Conservation (phyloP, 2,888 invertebrate species). For the Trachelus stipa region DNA sequence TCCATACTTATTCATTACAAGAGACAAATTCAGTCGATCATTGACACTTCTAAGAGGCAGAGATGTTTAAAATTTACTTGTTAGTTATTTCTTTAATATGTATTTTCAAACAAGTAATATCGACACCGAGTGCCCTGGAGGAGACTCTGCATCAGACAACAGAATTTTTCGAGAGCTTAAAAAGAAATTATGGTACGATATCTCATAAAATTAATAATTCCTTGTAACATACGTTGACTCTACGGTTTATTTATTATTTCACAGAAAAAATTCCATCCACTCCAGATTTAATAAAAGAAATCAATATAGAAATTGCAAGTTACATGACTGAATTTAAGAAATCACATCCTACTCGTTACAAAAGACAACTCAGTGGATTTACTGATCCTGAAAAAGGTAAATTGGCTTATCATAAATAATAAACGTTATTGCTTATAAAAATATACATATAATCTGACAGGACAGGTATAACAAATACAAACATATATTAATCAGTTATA, state of each 20-base stretch:
- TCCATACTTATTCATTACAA: not conserved
- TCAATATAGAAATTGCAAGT: slow-evolving; percentile 31
- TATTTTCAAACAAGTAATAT: not conserved
- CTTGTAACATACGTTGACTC: not conserved
- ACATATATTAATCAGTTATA: slow-evolving; percentile 15
- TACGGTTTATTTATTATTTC: slow-evolving; percentile 7
- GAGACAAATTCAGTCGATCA: not conserved
- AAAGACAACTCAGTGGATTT: slow-evolving; percentile 27
- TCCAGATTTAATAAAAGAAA: slow-evolving; percentile 19
- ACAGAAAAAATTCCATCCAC: slow-evolving; percentile 22
- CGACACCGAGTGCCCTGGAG: slow-evolving; percentile 20
- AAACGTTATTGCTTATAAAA: slow-evolving; percentile 3
- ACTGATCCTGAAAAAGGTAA: not conserved
- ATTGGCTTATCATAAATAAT: not conserved
- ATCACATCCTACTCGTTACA: slow-evolving; percentile 24
- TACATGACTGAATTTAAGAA: slow-evolving; percentile 27
- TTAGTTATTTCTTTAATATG: not conserved
- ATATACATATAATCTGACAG: slow-evolving; percentile 1
- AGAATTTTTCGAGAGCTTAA: slow-evolving; percentile 38
- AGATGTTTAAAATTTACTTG: not conserved
- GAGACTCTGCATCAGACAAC: slow-evolving; percentile 30
- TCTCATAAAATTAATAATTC: not conserved
- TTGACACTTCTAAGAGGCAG: not conserved
- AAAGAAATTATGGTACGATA: slow-evolving; percentile 37
- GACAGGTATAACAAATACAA: slow-evolving; percentile 8